These are phyloP conservation scores for Yasuhikotakia modesta DNA, from an alignment of 2,797 vertebrate species.

Conservation along the genomic window DNA sequence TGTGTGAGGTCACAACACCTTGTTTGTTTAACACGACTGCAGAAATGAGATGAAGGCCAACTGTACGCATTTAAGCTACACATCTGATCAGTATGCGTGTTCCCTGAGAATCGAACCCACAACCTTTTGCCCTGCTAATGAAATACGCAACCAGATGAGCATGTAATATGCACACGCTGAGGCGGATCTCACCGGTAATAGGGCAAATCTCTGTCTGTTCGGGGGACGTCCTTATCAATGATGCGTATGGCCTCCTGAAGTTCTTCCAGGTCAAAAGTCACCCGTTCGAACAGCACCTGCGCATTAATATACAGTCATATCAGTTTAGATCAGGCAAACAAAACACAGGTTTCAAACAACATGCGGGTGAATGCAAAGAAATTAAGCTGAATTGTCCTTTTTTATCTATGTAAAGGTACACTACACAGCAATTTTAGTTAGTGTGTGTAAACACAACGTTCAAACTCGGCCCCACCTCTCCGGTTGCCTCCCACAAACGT, in stretches of 20 bases:
- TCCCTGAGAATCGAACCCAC: too few relatives aligned
- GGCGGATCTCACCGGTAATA: constrained; percentile 76
- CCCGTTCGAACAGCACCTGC: constrained; percentile 78
- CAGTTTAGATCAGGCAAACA: neutral
- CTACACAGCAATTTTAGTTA: too few relatives aligned
- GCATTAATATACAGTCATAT: neutral
- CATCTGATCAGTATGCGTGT: too few relatives aligned
- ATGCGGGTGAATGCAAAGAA: too few relatives aligned
- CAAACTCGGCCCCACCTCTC: too few relatives aligned
- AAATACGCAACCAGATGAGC: neutral
- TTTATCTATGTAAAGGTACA: too few relatives aligned
- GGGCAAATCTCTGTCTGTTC: constrained; percentile 77
- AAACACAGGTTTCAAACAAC: too few relatives aligned
- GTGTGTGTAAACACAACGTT: too few relatives aligned
- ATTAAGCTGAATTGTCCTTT: too few relatives aligned
- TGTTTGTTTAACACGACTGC: neutral
- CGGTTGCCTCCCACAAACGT: too few relatives aligned
- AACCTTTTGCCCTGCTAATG: neutral
- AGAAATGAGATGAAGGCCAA: neutral
- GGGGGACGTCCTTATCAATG: constrained; percentile 81
- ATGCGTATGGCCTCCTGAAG: constrained; percentile 79
- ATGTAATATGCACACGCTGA: neutral
- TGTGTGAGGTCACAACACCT: constrained; percentile 14
- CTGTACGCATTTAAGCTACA: neutral
- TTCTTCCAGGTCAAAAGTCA: constrained; percentile 73